phyloP scores from a whole-genome alignment of 2,797 vertebrate genomes.

The Phrynocephalus guinanensis region DNA sequence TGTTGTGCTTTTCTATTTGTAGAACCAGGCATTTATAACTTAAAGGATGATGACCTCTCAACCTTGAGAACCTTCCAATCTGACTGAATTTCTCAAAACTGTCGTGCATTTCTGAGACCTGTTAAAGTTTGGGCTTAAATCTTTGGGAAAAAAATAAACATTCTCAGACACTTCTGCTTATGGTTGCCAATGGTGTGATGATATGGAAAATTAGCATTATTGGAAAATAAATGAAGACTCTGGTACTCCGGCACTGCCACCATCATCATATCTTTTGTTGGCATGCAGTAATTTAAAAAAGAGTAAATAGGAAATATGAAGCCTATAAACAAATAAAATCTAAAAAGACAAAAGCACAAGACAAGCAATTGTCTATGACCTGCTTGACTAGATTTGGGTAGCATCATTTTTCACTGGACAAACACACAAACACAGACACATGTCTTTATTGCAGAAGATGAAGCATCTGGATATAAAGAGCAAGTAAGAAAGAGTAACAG shows the following conservation, averaged over 20 bases:
- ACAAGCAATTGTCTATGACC: no score
- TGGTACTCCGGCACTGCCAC: background rate
- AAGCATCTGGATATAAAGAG: background rate
- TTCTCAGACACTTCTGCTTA: constrained; percentile 7
- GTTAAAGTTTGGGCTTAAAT: background rate
- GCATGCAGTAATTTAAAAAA: no score
- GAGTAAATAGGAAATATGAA: no score
- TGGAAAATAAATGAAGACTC: background rate
- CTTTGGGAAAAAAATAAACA: background rate
- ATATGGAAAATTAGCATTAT: background rate
- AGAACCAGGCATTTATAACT: constrained; percentile 14
- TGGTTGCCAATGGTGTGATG: background rate
- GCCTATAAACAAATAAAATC: no score
- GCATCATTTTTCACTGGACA: no score
- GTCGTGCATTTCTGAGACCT: constrained; percentile 7
- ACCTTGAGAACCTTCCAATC: no score
- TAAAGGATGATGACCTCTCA: constrained; percentile 17
- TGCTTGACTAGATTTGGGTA: no score
- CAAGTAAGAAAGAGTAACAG: background rate
- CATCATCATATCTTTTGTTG: no score
- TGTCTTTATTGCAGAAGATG: background rate
- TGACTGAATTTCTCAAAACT: constrained; percentile 16
- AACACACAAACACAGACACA: background rate
- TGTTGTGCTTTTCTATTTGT: background rate
- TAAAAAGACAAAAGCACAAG: no score